Conservation (phyloP, 2,797 vertebrate species). For the Petrocephalus sullivani region DNA sequence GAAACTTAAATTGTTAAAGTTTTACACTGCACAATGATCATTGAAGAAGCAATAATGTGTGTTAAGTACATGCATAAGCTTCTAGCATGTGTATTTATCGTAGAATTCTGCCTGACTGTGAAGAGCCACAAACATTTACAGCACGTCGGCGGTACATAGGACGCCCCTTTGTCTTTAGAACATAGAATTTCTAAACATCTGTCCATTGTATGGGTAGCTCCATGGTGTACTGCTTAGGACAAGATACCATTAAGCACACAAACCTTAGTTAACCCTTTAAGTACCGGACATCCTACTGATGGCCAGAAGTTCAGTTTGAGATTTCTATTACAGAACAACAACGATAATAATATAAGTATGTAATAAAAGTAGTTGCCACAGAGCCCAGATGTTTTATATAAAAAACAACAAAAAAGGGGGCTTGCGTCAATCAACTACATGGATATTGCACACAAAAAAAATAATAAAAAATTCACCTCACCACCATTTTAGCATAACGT, state of each 20-base stretch:
- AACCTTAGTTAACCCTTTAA: conserved; percentile 7
- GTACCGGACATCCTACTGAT: not conserved
- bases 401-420: not conserved
- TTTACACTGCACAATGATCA: not conserved
- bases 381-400: not conserved
- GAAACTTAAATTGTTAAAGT: not conserved
- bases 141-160: not conserved
- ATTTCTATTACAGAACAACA: not conserved
- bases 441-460: not conserved
- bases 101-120: not conserved
- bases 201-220: not conserved
- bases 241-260: not conserved
- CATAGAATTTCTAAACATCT: conserved; percentile 4
- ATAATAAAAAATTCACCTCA: not conserved
- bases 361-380: not conserved
- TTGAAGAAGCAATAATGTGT: not conserved
- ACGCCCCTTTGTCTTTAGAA: not conserved
- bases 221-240: not conserved
- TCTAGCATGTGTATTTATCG: not conserved
- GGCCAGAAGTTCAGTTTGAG: not conserved
- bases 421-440: not conserved
- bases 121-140: not conserved
- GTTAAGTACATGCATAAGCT: not conserved
- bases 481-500: not conserved
- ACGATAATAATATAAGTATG: not conserved